Conservation (phyloP, 2,113 vertebrate species). For the Bungarus multicinctus region DNA sequence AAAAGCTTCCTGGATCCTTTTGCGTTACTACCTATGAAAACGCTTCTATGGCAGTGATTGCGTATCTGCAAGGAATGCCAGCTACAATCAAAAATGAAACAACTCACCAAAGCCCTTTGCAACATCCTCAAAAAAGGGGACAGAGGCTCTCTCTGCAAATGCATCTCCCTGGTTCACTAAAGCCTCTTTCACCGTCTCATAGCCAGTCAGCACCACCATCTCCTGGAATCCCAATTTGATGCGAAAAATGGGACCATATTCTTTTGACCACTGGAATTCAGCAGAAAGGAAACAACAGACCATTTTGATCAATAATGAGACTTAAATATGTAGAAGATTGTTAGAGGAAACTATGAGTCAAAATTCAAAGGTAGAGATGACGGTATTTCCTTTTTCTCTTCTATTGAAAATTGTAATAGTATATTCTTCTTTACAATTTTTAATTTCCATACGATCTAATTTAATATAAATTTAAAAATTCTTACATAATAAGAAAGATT, state of each 20-base stretch:
- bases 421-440: neutral
- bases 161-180: neutral
- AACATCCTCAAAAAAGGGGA: slow-evolving; percentile 55
- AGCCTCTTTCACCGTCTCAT: neutral
- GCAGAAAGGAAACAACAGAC: neutral
- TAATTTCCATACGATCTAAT: neutral
- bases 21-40: neutral
- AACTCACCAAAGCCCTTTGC: neutral
- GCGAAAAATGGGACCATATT: too few species aligned
- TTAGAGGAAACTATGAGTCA: neutral
- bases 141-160: slow-evolving; percentile 56
- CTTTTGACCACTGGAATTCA: neutral
- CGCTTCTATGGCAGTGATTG: neutral
- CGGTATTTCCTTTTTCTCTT: neutral
- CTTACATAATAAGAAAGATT: neutral
- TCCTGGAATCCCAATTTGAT: neutral
- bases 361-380: neutral
- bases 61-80: neutral
- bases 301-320: neutral
- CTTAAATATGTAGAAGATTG: neutral
- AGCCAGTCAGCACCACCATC: neutral
- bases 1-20: neutral
- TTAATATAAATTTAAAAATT: neutral
- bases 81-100: neutral
- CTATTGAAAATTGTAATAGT: neutral